Evolutionary conservation across 2,113 vertebrate genomes (phyloP).

Genomic region (Thryonomys swinderianus): DNA sequence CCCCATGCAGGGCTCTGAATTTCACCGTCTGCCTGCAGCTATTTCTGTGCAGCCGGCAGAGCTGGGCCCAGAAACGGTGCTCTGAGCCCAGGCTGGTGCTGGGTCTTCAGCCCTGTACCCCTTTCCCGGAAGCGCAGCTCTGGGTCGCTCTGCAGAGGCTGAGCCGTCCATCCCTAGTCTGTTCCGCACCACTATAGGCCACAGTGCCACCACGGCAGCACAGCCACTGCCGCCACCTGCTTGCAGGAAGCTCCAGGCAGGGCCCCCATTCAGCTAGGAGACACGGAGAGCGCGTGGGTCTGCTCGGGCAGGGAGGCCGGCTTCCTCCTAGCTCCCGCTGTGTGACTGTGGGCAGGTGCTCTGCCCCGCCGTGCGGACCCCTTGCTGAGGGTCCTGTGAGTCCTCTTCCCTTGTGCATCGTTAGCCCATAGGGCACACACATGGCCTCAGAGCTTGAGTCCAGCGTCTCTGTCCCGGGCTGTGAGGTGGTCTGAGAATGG

Average conservation of each 20-base stretch:
- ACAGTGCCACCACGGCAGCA: not conserved
- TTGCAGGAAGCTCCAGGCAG: not conserved
- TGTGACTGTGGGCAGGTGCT: not conserved
- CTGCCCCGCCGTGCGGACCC: not conserved
- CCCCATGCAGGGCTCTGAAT: not conserved
- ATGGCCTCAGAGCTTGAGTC: not conserved
- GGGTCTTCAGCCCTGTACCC: not conserved
- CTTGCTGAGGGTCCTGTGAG: not conserved
- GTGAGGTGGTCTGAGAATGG: not conserved
- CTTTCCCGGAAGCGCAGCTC: not conserved
- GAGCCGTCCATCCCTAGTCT: not conserved
- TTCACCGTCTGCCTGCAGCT: not conserved
- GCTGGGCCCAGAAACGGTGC: not conserved
- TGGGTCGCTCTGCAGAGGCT: not conserved
- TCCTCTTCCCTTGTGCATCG: not conserved
- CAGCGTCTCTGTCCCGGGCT: rapidly evolving
- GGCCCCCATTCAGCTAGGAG: not conserved
- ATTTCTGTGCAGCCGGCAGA: not conserved
- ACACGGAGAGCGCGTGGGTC: not conserved
- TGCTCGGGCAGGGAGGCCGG: not conserved
- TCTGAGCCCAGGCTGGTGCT: not conserved
- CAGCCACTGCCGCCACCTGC: not conserved
- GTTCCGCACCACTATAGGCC: not conserved
- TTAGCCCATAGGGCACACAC: not conserved
- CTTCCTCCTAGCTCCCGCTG: not conserved